Percentiles rank a stretch among this genome's conserved stretches.
These are phyloP conservation scores for Drosophila littoralis DNA, from an alignment of 1,140 invertebrate genomes.

Conservation along the genomic window DNA sequence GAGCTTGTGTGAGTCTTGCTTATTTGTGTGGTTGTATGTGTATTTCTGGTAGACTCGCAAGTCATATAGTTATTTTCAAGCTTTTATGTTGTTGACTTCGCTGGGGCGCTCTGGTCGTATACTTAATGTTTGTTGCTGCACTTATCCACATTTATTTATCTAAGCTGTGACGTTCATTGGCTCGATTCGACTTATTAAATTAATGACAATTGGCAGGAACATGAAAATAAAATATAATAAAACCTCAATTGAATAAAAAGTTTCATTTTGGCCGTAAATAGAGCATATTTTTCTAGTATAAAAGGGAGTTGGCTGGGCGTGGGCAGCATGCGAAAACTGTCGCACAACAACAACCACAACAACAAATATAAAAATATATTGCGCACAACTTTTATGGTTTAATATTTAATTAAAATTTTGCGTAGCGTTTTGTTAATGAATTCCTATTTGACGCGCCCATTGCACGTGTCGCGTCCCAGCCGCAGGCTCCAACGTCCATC, in stretches of 20 bases:
- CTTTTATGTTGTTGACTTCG: conserved; percentile 14
- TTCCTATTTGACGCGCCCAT: conserved; percentile 79
- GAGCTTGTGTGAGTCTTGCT: conserved; percentile 7
- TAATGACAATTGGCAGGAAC: conserved; percentile 68
- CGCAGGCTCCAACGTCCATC: conserved; percentile 55
- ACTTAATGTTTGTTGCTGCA: conserved; percentile 30
- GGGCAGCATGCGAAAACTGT: conserved; percentile 13
- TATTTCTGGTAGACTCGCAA: conserved; percentile 24
- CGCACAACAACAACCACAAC: conserved; percentile 41
- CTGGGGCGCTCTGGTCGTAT: conserved; percentile 22
- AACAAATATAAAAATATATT: conserved; percentile 57
- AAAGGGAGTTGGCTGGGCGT: not conserved
- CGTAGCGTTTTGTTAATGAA: conserved; percentile 83
- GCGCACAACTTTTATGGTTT: conserved; percentile 74
- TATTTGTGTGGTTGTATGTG: conserved; percentile 1
- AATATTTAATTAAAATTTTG: conserved; percentile 83
- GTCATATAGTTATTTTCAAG: conserved; percentile 30
- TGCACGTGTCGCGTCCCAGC: conserved; percentile 71
- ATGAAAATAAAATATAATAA: not conserved
- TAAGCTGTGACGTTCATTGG: conserved; percentile 15
- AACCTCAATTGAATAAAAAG: conserved; percentile 25
- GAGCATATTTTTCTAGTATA: conserved; percentile 67
- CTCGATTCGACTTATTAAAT: conserved; percentile 63
- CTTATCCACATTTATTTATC: conserved; percentile 10
- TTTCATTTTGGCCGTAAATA: conserved; percentile 66